Percentiles rank a stretch among this genome's conserved stretches.
phyloP scores from a whole-genome alignment of 2,113 vertebrate genomes.

The Taurulus bubalis region DNA sequence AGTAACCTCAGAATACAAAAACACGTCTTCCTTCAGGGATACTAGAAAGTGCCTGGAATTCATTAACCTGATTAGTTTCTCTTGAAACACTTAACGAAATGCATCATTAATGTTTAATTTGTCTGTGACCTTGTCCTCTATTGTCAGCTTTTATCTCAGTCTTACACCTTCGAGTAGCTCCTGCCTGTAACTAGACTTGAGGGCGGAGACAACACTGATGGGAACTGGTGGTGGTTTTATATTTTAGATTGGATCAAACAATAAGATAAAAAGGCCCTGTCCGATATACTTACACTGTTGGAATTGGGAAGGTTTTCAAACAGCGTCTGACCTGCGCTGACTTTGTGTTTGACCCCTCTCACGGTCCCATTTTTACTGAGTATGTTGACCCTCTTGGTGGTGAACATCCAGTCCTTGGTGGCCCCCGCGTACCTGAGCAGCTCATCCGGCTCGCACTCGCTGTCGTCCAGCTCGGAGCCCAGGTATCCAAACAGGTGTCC shows the following conservation, averaged over 20 bases:
- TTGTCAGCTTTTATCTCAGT: conserved; percentile 59
- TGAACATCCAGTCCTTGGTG: conserved; percentile 88
- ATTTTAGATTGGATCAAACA: background rate
- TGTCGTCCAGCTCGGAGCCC: conserved; percentile 88
- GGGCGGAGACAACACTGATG: background rate
- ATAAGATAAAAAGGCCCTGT: background rate
- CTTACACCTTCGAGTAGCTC: conserved; percentile 15
- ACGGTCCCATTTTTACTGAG: conserved; percentile 98
- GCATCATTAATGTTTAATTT: conserved; percentile 85
- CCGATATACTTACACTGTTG: conserved; percentile 86
- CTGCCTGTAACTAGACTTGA: conserved; percentile 64
- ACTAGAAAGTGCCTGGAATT: conserved; percentile 79
- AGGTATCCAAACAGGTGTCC: conserved; percentile 81
- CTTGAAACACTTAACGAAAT: conserved; percentile 81
- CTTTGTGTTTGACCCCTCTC: conserved; percentile 97
- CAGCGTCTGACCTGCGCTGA: conserved; percentile 94
- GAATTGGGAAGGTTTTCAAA: conserved; percentile 92
- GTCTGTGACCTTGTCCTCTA: conserved; percentile 72
- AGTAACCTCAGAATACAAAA: conserved; percentile 36
- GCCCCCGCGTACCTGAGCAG: conserved; percentile 89
- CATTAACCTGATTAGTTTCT: conserved; percentile 81
- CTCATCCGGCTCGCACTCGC: conserved; percentile 87
- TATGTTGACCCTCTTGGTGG: conserved; percentile 93
- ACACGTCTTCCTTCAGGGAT: conserved; percentile 20
- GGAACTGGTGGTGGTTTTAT: background rate